Evolutionary conservation across 2,888 invertebrate species (phyloP).

Genomic region (Sesia apiformis): DNA sequence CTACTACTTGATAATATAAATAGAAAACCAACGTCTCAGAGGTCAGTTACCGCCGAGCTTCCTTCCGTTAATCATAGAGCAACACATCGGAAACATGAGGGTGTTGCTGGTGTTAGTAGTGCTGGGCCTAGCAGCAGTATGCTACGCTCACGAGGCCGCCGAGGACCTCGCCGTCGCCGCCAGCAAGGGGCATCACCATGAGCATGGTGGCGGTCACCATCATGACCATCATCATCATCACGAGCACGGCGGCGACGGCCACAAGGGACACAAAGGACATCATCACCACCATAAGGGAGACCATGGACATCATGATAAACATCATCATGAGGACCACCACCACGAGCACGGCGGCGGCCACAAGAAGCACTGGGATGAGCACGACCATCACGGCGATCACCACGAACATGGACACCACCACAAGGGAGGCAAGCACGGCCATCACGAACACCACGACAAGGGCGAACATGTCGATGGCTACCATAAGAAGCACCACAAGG

Average conservation of each 20-base stretch:
- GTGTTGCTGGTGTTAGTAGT: slow-evolving; percentile 44
- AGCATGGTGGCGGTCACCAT: slow-evolving; percentile 79
- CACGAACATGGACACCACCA: slow-evolving; percentile 85
- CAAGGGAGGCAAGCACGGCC: slow-evolving; percentile 86
- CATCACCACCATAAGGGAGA: slow-evolving; percentile 86
- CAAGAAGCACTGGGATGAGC: slow-evolving; percentile 85
- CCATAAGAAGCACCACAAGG: slow-evolving; percentile 90
- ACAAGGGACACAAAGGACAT: slow-evolving; percentile 83
- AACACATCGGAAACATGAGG: slow-evolving; percentile 32
- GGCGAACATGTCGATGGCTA: slow-evolving; percentile 87
- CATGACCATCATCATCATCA: slow-evolving; percentile 80
- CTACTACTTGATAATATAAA: slow-evolving; percentile 52
- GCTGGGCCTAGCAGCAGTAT: slow-evolving; percentile 47
- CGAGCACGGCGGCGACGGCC: slow-evolving; percentile 82
- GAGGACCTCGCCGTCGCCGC: slow-evolving; percentile 64
- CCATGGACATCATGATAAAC: slow-evolving; percentile 84
- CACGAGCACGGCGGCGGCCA: slow-evolving; percentile 85
- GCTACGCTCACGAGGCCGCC: slow-evolving; percentile 32
- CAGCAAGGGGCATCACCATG: slow-evolving; percentile 65
- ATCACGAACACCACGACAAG: slow-evolving; percentile 88
- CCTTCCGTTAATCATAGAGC: slow-evolving; percentile 30
- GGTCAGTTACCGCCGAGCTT: slow-evolving; percentile 60
- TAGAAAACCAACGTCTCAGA: slow-evolving; percentile 44
- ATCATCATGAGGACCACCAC: slow-evolving; percentile 82
- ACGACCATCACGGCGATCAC: slow-evolving; percentile 82